Evolutionary conservation across 2,113 vertebrate species (phyloP), one percentile per base, ranked within the genome.

Genomic region (Pipa parva): DNA sequence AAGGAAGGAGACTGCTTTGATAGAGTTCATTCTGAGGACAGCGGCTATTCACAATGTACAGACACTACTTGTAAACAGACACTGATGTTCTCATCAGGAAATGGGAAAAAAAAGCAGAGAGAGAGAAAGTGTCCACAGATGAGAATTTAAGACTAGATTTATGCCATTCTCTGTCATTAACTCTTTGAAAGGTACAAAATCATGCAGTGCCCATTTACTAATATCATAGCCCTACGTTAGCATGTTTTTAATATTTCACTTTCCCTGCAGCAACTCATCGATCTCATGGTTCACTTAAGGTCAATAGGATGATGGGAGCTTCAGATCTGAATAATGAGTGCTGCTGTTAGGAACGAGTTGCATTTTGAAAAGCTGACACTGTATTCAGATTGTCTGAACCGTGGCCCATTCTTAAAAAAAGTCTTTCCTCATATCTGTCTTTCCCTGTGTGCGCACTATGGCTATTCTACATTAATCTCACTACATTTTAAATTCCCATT

Each of bases 41-140:
- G 48, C 48, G 48, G 46, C 66, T 70, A 70, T 70, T 70, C 66
- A 70, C 24, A 70, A 70, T 70, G 66, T 70, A 48, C 66, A 70
- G 66, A 70, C 66, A 61, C 66, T 70, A 61, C 66, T 70, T 70
- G 58, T 70, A 70, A 70, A 70, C 66, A 70, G 66, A 70, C 66
- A 61, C 66, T 70, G 49, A 70, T 61, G 66, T 70, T 70, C 56
- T 61, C 66, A 61, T 70, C 58, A 61, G 66, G 57, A 70, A 70
- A 70, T 61, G 58, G 22, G 58, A 29, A 59, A 59, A 20, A 45
- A 45, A 58, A 26, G 24, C n/a, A 59, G 21, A 51, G 57, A 68
- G 21, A 15, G 18, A 61, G 48, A 51, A 45, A 68, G 56, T 52
- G 48, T 49, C 56, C 54, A 39, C 24, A 70, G 49, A 70, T 60